Base-by-base conservation (phyloP, 2,113 vertebrate genomes). In the Pachycephala philippinensis region DNA sequence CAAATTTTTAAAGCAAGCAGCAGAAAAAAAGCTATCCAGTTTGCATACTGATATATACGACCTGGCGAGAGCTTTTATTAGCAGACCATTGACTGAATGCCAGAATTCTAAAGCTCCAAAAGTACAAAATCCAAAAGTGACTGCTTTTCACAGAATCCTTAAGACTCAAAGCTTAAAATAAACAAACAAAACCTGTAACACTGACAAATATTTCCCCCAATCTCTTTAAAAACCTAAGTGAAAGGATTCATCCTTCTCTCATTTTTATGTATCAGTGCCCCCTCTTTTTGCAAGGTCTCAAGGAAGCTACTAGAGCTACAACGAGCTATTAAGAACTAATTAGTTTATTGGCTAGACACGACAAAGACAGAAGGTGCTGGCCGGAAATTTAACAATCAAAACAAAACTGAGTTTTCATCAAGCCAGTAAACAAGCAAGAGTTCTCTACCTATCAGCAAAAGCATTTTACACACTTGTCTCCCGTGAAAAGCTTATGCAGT, bases 341-440 rank as follows among this genome's bases (percentile, higher is more conserved):
- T 65, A 85, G 75, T 31, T n/a, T 74, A 79, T 50, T 86, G 85
- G 54, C 88, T 93, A 92, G 82, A 94, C 54, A 86, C 39, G 56
- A 81, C 64, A 69, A 89, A 86, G 54, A 66, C 79, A 88, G 79
- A 85, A 90, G 70, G 63, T 54, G 47, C 68, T 63, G 60, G 60
- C 35, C 0, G 2, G 39, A 95, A 90, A 56, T 60, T 21, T 60
- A 64, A 90, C 60, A 84, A 92, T 77, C 75, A 93, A 95, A 97
- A 96, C 90, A 94, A 94, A 92, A 95, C 79, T 31, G 54, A 59
- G 56, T 86, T 70, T 92, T 89, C 52, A 44, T 71, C 37, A 89
- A 90, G 52, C 42, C 35, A n/a, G 56, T 87, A 93, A 87, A 90
- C 71, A 92, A 74, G 27, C 42, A 89, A 35, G 64, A 47, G 69